Conservation (phyloP, 2,888 invertebrate genomes). For the Lasioglossum figueresi region DNA sequence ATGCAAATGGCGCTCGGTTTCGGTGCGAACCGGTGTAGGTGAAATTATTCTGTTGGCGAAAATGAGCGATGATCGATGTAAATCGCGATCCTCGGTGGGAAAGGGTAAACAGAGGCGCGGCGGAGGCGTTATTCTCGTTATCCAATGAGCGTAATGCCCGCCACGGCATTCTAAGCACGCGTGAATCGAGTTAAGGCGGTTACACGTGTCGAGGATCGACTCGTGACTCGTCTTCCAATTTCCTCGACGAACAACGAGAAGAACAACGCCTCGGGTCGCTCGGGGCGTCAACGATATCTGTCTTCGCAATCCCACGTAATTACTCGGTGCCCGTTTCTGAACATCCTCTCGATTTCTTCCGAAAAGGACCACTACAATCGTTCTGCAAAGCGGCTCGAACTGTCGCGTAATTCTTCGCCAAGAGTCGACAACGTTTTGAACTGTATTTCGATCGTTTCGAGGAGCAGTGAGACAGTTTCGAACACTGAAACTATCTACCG, state of each 20-base stretch:
- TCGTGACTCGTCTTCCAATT: constrained; percentile 78
- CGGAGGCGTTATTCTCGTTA: constrained; percentile 54
- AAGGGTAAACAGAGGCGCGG: constrained; percentile 46
- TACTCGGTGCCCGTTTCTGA: neutral
- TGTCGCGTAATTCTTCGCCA: neutral
- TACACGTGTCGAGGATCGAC: constrained; percentile 71
- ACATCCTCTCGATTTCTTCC: neutral
- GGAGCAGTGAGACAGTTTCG: neutral
- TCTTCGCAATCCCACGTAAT: neutral
- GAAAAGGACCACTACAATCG: neutral
- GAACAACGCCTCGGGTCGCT: constrained; percentile 10
- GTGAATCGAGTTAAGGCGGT: constrained; percentile 73
- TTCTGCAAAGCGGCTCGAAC: neutral
- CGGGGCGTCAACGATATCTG: constrained; percentile 1
- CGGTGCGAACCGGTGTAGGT: neutral
- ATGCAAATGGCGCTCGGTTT: neutral
- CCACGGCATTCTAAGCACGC: constrained; percentile 74
- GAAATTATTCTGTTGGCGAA: neutral
- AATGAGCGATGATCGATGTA: constrained; percentile 33
- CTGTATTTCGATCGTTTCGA: neutral
- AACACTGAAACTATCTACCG: neutral
- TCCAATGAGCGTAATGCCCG: constrained; percentile 54
- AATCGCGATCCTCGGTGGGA: constrained; percentile 32
- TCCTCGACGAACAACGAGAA: constrained; percentile 30
- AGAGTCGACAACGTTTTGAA: neutral